phyloP scores from a whole-genome alignment of 1,140 invertebrate genomes.

The Eufriesea mexicana region DNA sequence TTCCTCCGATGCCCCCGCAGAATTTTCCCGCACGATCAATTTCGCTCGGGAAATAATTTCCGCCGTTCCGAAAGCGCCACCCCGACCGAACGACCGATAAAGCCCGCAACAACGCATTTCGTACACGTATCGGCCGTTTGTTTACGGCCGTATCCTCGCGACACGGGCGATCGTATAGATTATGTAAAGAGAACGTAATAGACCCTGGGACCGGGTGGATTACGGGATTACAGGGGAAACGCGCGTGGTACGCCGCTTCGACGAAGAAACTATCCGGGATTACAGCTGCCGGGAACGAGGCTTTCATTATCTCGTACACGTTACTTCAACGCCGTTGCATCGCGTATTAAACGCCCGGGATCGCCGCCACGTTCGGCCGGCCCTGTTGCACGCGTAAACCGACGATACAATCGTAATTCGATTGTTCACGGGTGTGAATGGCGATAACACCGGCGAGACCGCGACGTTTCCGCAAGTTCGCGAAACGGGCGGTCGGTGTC shows the following conservation, averaged over 20 bases:
- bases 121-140: background rate
- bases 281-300: conserved; percentile 9
- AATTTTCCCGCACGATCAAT: conserved; percentile 20
- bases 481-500: background rate
- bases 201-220: conserved; percentile 33
- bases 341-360: conserved; percentile 24
- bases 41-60: conserved; percentile 37
- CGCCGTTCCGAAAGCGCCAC: background rate
- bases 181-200: conserved; percentile 51
- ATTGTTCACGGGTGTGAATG: background rate
- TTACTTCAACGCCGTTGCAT: conserved; percentile 7
- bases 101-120: background rate
- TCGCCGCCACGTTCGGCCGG: background rate
- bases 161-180: conserved; percentile 35
- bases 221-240: conserved; percentile 46
- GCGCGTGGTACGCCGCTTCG: background rate
- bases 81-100: conserved; percentile 11
- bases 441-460: background rate
- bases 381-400: background rate
- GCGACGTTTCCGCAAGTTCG: background rate
- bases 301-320: conserved; percentile 52
- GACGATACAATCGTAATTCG: conserved; percentile 13
- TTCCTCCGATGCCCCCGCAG: background rate
- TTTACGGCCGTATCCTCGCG: background rate
- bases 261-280: conserved; percentile 47